Conservation (phyloP, 2,113 vertebrate genomes). For the Salvelinus fontinalis region DNA sequence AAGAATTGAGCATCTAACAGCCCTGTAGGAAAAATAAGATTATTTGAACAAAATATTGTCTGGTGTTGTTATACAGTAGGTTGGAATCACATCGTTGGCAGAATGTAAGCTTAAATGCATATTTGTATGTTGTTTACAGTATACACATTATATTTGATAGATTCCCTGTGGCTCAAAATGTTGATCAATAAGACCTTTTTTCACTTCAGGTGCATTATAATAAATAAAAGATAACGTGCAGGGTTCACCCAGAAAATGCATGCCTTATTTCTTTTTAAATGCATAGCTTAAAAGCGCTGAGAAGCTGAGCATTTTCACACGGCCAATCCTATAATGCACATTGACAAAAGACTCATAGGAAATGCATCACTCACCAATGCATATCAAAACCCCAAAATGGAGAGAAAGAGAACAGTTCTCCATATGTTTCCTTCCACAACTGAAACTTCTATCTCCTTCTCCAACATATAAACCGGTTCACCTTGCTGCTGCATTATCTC, state of each 20-base stretch:
- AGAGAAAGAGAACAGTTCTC: neutral
- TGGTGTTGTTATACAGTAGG: no score
- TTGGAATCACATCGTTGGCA: no score
- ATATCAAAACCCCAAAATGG: slow-evolving; percentile 38
- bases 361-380: slow-evolving; percentile 63
- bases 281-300: no score
- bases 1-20: neutral
- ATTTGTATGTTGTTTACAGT: neutral
- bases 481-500: neutral
- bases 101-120: neutral
- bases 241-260: no score
- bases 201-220: neutral
- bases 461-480: neutral
- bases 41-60: neutral
- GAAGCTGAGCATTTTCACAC: slow-evolving; percentile 70
- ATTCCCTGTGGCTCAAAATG: no score
- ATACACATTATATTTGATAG: neutral
- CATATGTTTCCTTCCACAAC: slow-evolving; percentile 2
- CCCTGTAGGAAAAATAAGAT: neutral
- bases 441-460: neutral
- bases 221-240: neutral
- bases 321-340: slow-evolving; percentile 56
- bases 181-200: neutral
- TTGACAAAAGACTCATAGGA: slow-evolving; percentile 60
- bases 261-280: no score